Evolutionary conservation across 2,113 vertebrate genomes (phyloP), one percentile per base, ranked within the genome.

Genomic region (Perca fluviatilis): DNA sequence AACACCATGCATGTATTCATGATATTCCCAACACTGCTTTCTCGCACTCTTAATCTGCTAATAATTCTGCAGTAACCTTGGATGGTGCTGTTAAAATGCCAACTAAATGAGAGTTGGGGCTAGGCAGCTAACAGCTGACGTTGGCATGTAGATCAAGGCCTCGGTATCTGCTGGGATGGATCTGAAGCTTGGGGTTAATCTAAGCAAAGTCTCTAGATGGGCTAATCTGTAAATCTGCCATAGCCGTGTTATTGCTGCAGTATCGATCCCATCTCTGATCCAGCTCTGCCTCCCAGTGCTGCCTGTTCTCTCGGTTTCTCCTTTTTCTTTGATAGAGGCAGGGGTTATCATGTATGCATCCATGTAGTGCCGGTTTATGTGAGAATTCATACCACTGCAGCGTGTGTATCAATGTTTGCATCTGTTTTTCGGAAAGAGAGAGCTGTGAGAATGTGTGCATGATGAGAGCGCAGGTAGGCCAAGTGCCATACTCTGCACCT

Each of bases 151-250:
- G 88, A 94, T 91, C 77, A 84, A 88, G 85, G 75, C 47, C 63
- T 50, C 21, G 18, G 51, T 67, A 81, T 90, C 81, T 78, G 62
- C 60, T 49, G 65, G 72, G 84, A 74, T 30, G 54, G 51, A 79
- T 83, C 83, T 76, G 80, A 79, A 79, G 81, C 66, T 51, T 25
- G 57, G 71, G 67, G 25, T 86, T 77, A 50, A 46, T 80, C 25
- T 72, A 3, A 46, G 79, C 49, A 49, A 53, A 57, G 62, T 33
- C 74, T 85, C 80, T 74, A 82, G 89, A 82, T 43, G 56, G 66
- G 76, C 79, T 94, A 87, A 93, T 92, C 86, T 90, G 88, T 87
- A 88, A 88, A 94, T 95, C 91, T 93, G 86, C 89, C 74, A 50
- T 68, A 83, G 88, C 84, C 27, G 60, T 89, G 90, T 87, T 84